Base-by-base conservation (phyloP, 2,113 vertebrate species). In the Fulica atra region DNA sequence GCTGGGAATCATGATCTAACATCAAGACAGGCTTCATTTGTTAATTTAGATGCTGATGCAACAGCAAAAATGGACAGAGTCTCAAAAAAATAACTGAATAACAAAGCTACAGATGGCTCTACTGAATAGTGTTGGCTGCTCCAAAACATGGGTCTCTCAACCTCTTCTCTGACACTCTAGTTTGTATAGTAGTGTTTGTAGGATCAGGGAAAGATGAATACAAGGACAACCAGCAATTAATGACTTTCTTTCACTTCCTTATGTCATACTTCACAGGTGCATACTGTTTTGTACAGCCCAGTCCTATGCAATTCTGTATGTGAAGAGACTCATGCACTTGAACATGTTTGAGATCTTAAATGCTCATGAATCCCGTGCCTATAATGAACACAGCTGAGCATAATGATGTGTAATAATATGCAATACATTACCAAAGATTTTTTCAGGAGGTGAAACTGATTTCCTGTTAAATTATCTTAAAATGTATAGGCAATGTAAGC, bases 391-490 rank as follows among this genome's bases (percentile, higher is more conserved):
- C 20, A 81, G 60, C 28, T 54, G 54, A 93, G 33, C 35, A 78
- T 77, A 88, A 83, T 56, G 24, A 44, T n/a, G 42, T 54, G 44
- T 14, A 86, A 90, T 53, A 90, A 80, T 88, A 88, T 59, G 53
- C 68, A 85, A 70, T 46, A 82, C 44, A 42, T 90, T 70, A 64
- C 29, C 16, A 73, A 50, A 33, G 71, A 31, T 83, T 95, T 95
- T 42, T 94, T 69, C 76, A 77, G 42, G 64, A 90, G 26, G 33
- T 92, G 51, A 94, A 94, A 93, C 29, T 0, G 6, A 86, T 96
- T 92, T 93, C 35, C 60, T 81, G 10, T 78, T 92, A 92, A 95
- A 86, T 84, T 16, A 81, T 94, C 76, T 86, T 81, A 93, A 93
- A 96, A 94, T 53, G 38, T 94, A 92, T 38, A 92, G 64, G 42